Evolutionary conservation across 2,888 invertebrate species (phyloP), one percentile per base, ranked within the genome.

Genomic region (Drosophila paramelanica): DNA sequence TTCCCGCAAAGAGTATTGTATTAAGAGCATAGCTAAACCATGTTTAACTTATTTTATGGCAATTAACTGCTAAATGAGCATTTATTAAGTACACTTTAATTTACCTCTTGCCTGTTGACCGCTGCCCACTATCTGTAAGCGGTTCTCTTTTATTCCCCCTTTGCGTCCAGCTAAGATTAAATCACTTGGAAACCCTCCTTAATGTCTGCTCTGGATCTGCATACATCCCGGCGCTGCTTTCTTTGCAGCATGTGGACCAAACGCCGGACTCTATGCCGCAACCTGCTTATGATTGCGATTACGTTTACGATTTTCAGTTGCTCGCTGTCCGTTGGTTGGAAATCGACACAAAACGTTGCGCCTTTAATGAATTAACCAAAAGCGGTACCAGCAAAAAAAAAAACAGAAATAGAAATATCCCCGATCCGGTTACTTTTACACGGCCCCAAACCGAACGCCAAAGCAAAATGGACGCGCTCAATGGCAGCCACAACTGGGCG

Each of bases 341-440:
- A 81, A 73, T 85, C 68, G 80, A 73, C 86, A 86, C 68, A 77
- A 82, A 81, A 71, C 68, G 78, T 73, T 60, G 68, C 23, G 60
- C 64, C 60, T 75, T 66, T 67, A 68, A 84, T 81, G 88, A 78
- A 84, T 81, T 79, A 68, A 68, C 73, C 68, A 53, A 67, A 73
- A 60, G 53, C 47, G 43, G 57, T 42, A 14, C n/a, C 56, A 27
- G 45, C 45, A 50, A 59, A 23, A 23, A 23, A 23, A 23, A 4
- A 23, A 23, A 23, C 2, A 23, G 23, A 23, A 41, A 27, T 8
- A 41, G 49, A 20, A 31, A 38, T 17, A 23, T 8, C 8, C 14
- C 50, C 55, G 53, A 58, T 55, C 60, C 57, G 46, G 46, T 20
- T 51, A 46, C 53, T 25, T 51, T 50, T 20, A 41, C 43, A 47